Evolutionary conservation across 2,797 vertebrate species (phyloP), one percentile per base, ranked within the genome.

Genomic region (Helostoma temminkii): DNA sequence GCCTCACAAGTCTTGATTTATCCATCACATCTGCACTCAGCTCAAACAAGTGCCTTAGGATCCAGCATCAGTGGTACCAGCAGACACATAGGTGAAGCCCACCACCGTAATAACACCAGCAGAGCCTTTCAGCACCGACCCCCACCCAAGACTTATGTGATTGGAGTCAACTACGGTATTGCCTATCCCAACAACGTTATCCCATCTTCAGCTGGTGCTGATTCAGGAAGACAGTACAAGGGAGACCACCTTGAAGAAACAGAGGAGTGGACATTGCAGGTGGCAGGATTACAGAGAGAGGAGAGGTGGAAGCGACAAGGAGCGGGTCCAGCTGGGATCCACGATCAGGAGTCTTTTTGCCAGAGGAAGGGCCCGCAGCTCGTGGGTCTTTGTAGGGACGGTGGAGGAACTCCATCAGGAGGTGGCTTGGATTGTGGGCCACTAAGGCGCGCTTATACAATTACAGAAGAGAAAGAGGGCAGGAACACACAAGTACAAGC

Each of bases 41-140:
- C 95, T 93, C 96, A 97, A 93, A 96, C 95, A 96, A 98, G 98
- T 98, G 97, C 97, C 97, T 99, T 99, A 97, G 95, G 96, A 98
- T 95, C 94, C 94, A 88, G 95, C 95, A 96, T 91, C 94, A 95
- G 94, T 93, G 82, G 81, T 78, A 86, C 85, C 81, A 87, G 86
- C 86, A 90, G 78, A 89, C 78, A 78, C 59, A 75, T 55, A 56
- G 74, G 82, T 41, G 70, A 85, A 75, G 65, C 72, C 69, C 78
- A 82, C 72, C n/a, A 26, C 73, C 67, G 75, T 78, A 75, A 90
- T 93, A 97, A 93, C 95, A 95, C 94, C 92, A 94, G 93, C 94
- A 96, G 94, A 68, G 93, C 95, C 88, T 97, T 96, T 93, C 95
- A 96, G 83, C 94, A 96, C 83, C 94, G 93, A 93, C 93, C 89